Conservation (phyloP, 2,113 vertebrate species). For the Entelurus aequoreus region DNA sequence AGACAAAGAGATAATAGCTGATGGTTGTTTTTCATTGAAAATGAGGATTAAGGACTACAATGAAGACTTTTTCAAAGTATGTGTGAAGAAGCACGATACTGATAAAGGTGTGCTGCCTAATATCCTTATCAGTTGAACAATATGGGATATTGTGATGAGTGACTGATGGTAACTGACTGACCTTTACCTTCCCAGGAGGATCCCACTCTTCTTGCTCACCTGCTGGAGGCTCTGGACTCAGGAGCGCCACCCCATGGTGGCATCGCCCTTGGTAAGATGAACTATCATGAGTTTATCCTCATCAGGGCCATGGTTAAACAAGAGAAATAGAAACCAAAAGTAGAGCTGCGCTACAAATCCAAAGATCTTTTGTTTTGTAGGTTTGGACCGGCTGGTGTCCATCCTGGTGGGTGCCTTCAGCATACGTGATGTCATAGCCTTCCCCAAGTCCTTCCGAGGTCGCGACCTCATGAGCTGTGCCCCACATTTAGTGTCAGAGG, state of each 20-base stretch:
- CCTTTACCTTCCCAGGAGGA: constrained; percentile 78
- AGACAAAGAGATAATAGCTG: too few relatives aligned
- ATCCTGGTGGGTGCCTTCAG: constrained; percentile 80
- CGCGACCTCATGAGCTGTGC: constrained; percentile 88
- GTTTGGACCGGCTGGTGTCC: constrained; percentile 88
- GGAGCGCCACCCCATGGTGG: constrained; percentile 96
- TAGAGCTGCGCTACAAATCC: not conserved
- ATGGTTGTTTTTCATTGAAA: not conserved
- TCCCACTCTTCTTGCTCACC: constrained; percentile 79
- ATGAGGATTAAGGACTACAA: too few relatives aligned
- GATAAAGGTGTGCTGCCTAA: too few relatives aligned
- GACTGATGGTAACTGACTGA: not conserved
- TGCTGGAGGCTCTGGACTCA: constrained; percentile 87
- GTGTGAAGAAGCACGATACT: too few relatives aligned
- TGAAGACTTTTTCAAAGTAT: too few relatives aligned
- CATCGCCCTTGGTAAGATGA: constrained; percentile 84
- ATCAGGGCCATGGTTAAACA: too few relatives aligned
- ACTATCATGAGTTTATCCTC: too few relatives aligned
- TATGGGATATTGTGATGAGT: too few relatives aligned
- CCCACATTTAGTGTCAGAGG: constrained; percentile 78
- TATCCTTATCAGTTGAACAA: too few relatives aligned
- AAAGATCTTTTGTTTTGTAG: constrained; percentile 58
- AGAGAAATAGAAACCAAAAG: not conserved
- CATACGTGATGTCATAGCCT: constrained; percentile 96
- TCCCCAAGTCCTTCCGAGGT: constrained; percentile 92